These are phyloP conservation scores for Melanotaenia duboulayi DNA, from an alignment of 2,113 vertebrate genomes.

Conservation along the genomic window DNA sequence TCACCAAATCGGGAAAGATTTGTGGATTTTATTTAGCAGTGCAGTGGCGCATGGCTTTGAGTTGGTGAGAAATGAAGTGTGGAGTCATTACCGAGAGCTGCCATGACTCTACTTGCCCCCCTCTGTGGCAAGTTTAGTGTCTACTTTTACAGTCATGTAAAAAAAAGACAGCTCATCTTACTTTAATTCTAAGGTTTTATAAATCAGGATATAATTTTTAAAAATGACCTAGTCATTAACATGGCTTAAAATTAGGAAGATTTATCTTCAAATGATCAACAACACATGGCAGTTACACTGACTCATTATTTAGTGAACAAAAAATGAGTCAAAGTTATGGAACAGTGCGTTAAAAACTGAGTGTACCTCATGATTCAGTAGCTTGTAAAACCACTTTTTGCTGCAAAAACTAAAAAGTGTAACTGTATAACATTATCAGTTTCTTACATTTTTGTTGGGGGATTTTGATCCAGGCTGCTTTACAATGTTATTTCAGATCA, in stretches of 20 bases:
- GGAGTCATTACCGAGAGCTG: constrained; percentile 50
- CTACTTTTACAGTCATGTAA: not conserved
- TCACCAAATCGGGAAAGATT: constrained; percentile 41
- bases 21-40: constrained; percentile 12
- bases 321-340: not conserved
- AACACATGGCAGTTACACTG: not conserved
- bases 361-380: too few relatives aligned
- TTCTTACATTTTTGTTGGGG: not conserved
- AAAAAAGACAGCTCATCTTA: too few relatives aligned
- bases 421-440: not conserved
- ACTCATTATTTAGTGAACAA: not conserved
- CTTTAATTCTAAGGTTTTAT: not conserved
- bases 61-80: constrained; percentile 47
- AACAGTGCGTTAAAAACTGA: not conserved
- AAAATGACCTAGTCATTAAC: too few relatives aligned
- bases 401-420: not conserved
- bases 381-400: too few relatives aligned
- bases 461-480: not conserved
- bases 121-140: not conserved
- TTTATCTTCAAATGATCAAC: not conserved
- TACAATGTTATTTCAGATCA: not conserved
- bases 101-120: constrained; percentile 30
- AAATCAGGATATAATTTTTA: too few relatives aligned
- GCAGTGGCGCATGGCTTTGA: constrained; percentile 26
- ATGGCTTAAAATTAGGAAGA: not conserved